Percentiles rank a stretch among this genome's conserved stretches.
These are phyloP conservation scores for Apocrypta bakeri DNA, from an alignment of 1,140 invertebrate genomes.

Conservation along the genomic window DNA sequence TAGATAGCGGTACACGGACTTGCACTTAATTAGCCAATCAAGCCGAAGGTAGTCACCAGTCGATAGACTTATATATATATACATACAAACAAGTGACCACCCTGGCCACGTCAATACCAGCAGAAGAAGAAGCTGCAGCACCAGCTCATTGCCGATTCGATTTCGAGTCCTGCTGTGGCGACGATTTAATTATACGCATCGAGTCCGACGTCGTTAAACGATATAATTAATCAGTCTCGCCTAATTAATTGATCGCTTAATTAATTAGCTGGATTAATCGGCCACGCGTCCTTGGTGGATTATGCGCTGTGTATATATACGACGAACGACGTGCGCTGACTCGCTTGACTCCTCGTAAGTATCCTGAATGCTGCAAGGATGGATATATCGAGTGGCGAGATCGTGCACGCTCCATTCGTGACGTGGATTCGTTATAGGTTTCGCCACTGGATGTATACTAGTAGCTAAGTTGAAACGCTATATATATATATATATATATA, in stretches of 20 bases:
- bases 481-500: no score
- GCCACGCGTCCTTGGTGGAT: conserved; percentile 12
- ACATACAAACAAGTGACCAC: neutral
- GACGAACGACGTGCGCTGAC: neutral
- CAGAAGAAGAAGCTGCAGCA: neutral
- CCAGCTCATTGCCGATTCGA: conserved; percentile 27
- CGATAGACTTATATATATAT: conserved; percentile 12
- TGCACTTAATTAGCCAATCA: conserved; percentile 51
- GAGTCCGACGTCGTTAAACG: neutral
- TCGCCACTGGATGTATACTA: neutral
- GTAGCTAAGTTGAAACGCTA: neutral
- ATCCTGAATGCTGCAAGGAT: neutral
- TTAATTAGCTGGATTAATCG: conserved; percentile 46
- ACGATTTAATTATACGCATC: conserved; percentile 46
- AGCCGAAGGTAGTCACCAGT: neutral
- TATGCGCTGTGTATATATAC: neutral
- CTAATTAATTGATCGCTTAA: conserved; percentile 51
- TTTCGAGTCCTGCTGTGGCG: conserved; percentile 13
- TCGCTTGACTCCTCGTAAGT: neutral
- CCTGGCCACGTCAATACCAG: neutral
- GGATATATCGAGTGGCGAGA: neutral
- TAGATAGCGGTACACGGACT: conserved; percentile 1
- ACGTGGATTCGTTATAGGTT: neutral
- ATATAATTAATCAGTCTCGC: conserved; percentile 42
- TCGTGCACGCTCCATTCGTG: no score